A percentile compares a stretch with the other conserved stretches of the same genome.
Conservation (phyloP, 2,113 vertebrate species). For the Zosterops lateralis region DNA sequence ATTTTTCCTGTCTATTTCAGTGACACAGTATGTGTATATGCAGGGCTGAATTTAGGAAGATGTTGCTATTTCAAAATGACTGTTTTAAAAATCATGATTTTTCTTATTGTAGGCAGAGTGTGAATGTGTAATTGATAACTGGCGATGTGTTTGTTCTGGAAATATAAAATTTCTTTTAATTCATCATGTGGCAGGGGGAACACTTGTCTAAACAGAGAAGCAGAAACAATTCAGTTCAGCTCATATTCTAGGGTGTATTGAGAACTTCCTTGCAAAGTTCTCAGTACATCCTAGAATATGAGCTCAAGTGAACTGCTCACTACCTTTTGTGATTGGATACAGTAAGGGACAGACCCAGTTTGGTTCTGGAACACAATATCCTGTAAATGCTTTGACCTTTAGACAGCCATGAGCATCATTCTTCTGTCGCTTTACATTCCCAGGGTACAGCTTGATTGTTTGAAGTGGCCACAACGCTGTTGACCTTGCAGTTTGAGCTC, state of each 20-base stretch:
- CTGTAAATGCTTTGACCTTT: conserved; percentile 17
- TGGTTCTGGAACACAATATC: neutral
- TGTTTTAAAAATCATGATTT: neutral
- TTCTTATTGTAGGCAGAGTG: neutral
- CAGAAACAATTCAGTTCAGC: neutral
- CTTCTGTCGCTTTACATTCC: conserved; percentile 53
- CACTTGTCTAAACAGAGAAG: neutral
- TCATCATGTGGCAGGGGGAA: neutral
- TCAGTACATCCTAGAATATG: neutral
- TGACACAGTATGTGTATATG: neutral
- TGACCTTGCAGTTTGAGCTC: conserved; percentile 68
- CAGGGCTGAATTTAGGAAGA: neutral
- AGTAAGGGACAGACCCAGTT: neutral
- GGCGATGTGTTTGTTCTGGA: neutral
- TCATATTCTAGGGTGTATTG: neutral
- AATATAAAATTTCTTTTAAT: neutral
- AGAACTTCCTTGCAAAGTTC: neutral
- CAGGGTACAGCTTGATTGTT: conserved; percentile 60
- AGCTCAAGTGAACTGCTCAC: neutral
- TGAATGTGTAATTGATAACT: neutral
- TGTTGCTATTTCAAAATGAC: neutral
- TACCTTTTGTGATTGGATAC: neutral
- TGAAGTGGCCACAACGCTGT: conserved; percentile 64
- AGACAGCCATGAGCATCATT: neutral
- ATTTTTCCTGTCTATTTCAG: neutral